Evolutionary conservation across 2,113 vertebrate species (phyloP), one percentile per base, ranked within the genome.

Genomic region (Zosterops hypoxanthus): DNA sequence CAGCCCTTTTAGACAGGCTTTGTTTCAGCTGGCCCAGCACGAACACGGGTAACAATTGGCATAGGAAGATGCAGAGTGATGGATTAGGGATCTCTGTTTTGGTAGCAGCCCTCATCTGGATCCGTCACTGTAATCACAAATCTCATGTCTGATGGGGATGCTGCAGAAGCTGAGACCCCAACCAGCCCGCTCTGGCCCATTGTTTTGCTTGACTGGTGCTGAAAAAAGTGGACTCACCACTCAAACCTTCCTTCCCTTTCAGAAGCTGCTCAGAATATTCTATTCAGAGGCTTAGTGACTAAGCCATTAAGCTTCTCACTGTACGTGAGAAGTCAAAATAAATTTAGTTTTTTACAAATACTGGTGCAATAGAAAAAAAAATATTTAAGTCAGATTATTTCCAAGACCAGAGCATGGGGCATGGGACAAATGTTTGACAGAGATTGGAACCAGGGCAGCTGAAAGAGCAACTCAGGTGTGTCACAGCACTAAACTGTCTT

Each of bases 31-130:
- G 39, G 18, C 39, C 57, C 53, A n/a, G 2, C 5, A 65, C 0
- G 0, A 60, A 33, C 12, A 16, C 0, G 0, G 12, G 26, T 34
- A 39, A 42, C 14, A 42, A 49, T 2, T 11, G 60, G 39, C 33
- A 28, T 1, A 29, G 82, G 39, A 60, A 42, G 5, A 2, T 20
- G 59, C 1, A 3, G 63, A 69, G 55, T 2, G 8, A 15, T 2
- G 4, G 20, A 66, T 18, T 36, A 61, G 41, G 50, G 50, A 34
- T 70, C 14, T 36, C 34, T n/a, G n/a, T 9, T 75, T 65, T 69
- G 50, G 46, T 20, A 24, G 46, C 10, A 11, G 50, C 21, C 46
- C 79, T 5, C 2, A 7, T 61, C 20, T 42, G 20, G 16, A 41
- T 52, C 53, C 23, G 3, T 14, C 2, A 1, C 68, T 66, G 68